Base-by-base conservation (phyloP, 2,113 vertebrate species). In the Amblyopsis rosae region DNA sequence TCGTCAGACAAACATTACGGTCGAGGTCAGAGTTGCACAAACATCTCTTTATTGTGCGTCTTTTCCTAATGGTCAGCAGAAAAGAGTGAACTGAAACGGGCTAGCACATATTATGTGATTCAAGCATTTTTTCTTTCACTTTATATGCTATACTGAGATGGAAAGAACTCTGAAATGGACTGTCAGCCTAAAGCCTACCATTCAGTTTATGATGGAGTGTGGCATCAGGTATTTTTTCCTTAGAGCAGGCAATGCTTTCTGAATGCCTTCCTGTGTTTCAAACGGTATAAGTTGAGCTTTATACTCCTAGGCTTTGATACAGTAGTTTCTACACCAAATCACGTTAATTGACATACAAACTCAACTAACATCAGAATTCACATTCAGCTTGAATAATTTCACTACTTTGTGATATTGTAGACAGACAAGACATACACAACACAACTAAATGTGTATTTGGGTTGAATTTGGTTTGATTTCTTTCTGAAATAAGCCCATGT, bases 201-300 rank as follows among this genome's bases (percentile, higher is more conserved):
- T 70, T 79, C 78, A 81, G 54, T 48, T 59, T 55, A 81, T 79
- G 77, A 86, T 80, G 48, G 65, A 86, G 74, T 75, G 74, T 60
- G 72, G 79, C 81, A 83, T 83, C 83, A 76, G 62, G 60, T 61
- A 68, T 83, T 82, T 78, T 41, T 41, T 41, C 73, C 76, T 71
- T 72, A 26, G 74, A 79, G 73, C 70, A 73, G 67, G 66, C 46
- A 53, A 50, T n/a, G 62, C 58, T 79, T 26, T 41, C 56, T 67
- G 76, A 86, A 73, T 66, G 74, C 59, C 60, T 67, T 68, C 67
- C 55, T 53, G 61, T 72, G 73, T 77, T 84, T 77, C 56, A 66
- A 82, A 73, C 62, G 56, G 55, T 70, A 75, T 50, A 57, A 15
- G 62, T 41, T 67, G 71, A 53, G 66, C 16, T 68, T 66, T 66